phyloP scores from a whole-genome alignment of 1,140 invertebrate genomes.

The Caenorhabditis elegans region WBcel235 BX284603.4:13673501-13674000 shows the following conservation, averaged over 20 bases:
- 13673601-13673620: slow-evolving; percentile 3
- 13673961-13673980: too few relatives aligned
- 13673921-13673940: slow-evolving; percentile 8
- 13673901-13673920: background rate
- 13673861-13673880: slow-evolving; percentile 7
- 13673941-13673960: too few relatives aligned
- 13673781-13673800: background rate
- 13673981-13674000: too few relatives aligned
- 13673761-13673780: too few relatives aligned
- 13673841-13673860: slow-evolving; percentile 4
- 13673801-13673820: slow-evolving; percentile 5
- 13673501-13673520: background rate
- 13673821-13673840: background rate
- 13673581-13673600: slow-evolving; percentile 10
- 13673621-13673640: slow-evolving; percentile 18
- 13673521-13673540: background rate
- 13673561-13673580: slow-evolving; percentile 18
- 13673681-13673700: background rate
- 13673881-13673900: background rate
- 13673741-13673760: too few relatives aligned
- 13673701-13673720: too few relatives aligned
- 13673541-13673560: background rate
- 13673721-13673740: too few relatives aligned
- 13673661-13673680: background rate
- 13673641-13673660: background rate